Percentiles rank a stretch among this genome's conserved stretches.
Conservation (phyloP, 2,797 vertebrate genomes). For the Graptemys geographica region DNA sequence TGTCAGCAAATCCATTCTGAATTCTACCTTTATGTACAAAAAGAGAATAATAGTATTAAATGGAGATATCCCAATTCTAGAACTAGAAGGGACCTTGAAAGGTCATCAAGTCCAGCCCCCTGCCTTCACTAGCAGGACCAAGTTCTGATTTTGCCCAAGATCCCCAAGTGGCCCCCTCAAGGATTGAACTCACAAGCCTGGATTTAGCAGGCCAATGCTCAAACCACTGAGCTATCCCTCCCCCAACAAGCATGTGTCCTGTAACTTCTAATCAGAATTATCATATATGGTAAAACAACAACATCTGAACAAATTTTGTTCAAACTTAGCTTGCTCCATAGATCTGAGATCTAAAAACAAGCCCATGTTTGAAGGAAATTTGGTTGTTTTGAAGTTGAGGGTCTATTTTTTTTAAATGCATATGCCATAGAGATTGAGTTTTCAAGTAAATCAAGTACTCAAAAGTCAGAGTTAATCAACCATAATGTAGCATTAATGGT, state of each 20-base stretch:
- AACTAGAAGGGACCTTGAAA: no score
- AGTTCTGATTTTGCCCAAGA: no score
- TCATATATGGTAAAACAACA: neutral
- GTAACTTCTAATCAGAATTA: conserved; percentile 27
- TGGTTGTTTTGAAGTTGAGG: neutral
- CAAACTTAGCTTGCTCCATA: neutral
- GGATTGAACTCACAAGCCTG: no score
- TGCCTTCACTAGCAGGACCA: no score
- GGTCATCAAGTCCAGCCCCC: no score
- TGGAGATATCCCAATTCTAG: no score
- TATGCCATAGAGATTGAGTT: conserved; percentile 30
- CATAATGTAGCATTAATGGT: conserved; percentile 38
- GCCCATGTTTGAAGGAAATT: conserved; percentile 47
- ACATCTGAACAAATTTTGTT: neutral
- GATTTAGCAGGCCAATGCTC: no score
- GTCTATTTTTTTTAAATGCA: neutral
- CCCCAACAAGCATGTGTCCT: neutral
- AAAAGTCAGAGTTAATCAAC: conserved; percentile 41
- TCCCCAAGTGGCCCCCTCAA: no score
- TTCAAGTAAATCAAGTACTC: conserved; percentile 31
- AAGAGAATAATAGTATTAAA: no score
- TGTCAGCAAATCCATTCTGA: conserved; percentile 17
- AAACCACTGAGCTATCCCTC: no score
- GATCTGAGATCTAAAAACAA: neutral
- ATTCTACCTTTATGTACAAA: conserved; percentile 25